These are phyloP conservation scores for Geophilus truncorum DNA, from an alignment of 2,888 invertebrate genomes.

Conservation along the genomic window DNA sequence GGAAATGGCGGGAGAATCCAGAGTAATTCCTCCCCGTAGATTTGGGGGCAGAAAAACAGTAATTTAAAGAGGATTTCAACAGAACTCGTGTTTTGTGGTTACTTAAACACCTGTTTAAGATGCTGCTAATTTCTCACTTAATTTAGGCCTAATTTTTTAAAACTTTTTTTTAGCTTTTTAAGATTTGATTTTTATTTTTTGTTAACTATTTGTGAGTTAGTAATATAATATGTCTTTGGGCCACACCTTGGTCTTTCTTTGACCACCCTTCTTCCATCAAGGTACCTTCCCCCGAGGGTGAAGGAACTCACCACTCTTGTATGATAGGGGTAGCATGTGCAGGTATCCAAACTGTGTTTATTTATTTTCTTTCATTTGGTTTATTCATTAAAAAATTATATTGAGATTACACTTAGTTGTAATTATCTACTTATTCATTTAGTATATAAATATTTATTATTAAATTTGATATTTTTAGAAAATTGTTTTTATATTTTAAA, in stretches of 20 bases:
- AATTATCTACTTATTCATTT: too few relatives aligned
- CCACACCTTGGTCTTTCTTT: conserved; percentile 27
- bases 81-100: conserved; percentile 1
- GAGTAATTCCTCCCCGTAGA: conserved; percentile 27
- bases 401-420: too few relatives aligned
- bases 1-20: conserved; percentile 21
- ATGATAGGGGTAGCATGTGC: conserved; percentile 14
- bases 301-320: conserved; percentile 24
- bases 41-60: not conserved
- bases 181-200: not conserved
- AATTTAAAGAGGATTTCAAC: not conserved
- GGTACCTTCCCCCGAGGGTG: conserved; percentile 25
- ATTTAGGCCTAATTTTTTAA: not conserved
- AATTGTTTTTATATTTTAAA: too few relatives aligned
- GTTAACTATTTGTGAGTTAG: not conserved
- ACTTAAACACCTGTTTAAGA: not conserved
- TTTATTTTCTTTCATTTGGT: not conserved
- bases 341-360: not conserved
- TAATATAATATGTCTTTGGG: conserved; percentile 9
- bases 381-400: too few relatives aligned
- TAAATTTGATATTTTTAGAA: too few relatives aligned
- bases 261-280: conserved; percentile 25
- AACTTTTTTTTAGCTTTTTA: not conserved
- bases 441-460: too few relatives aligned
- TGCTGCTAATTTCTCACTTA: not conserved